Conservation (phyloP, 2,113 vertebrate genomes). For the Helogale parvula region DNA sequence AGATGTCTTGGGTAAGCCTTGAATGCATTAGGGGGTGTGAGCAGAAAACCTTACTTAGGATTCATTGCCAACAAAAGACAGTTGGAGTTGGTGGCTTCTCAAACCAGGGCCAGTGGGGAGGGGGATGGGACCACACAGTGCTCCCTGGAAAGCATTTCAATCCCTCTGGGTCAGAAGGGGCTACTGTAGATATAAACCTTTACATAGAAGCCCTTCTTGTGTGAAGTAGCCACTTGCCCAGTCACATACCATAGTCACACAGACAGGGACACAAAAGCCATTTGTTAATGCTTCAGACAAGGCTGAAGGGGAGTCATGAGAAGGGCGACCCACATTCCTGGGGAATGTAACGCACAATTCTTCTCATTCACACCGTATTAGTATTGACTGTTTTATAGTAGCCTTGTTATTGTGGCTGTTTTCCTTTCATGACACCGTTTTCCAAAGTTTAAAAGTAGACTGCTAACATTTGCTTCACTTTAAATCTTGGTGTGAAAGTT, state of each 20-base stretch:
- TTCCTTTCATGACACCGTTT: conserved; percentile 67
- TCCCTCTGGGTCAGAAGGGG: conserved; percentile 12
- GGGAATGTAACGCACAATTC: conserved; percentile 44
- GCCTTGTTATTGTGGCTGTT: conserved; percentile 69
- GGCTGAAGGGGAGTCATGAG: conserved; percentile 48
- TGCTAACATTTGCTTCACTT: conserved; percentile 72
- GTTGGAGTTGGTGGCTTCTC: neutral
- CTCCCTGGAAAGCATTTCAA: neutral
- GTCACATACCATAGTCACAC: neutral
- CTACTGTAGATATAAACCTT: conserved; percentile 44
- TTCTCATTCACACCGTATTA: conserved; percentile 63
- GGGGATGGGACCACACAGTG: neutral
- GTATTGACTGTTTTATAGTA: conserved; percentile 60
- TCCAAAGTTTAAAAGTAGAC: conserved; percentile 71
- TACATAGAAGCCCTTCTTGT: conserved; percentile 25
- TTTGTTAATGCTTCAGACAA: conserved; percentile 68
- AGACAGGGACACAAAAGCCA: conserved; percentile 73
- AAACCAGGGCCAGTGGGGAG: neutral
- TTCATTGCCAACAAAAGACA: neutral
- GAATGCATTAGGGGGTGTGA: neutral
- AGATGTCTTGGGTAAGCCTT: neutral
- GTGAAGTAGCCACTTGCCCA: conserved; percentile 27
- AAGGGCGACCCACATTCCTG: conserved; percentile 73
- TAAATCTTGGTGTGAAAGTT: conserved; percentile 37
- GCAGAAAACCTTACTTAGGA: neutral